These are phyloP conservation scores for Disparrhopalites patrizii DNA, from an alignment of 2,888 invertebrate species.

Conservation along the genomic window DNA sequence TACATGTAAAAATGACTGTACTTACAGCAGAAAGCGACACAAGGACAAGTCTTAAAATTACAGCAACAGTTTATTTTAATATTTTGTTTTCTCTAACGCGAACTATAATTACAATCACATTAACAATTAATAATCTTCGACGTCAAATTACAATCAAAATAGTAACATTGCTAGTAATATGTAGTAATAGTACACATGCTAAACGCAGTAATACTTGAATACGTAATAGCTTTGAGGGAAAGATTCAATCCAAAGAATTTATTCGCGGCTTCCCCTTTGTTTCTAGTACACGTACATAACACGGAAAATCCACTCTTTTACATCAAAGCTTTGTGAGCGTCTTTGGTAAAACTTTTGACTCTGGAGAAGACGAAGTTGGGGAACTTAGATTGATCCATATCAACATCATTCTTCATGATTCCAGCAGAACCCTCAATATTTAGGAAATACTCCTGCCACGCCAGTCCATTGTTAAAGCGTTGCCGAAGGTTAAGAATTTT, in stretches of 20 bases:
- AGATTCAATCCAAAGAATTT: too few relatives aligned
- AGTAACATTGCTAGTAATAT: too few relatives aligned
- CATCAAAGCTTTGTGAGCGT: background rate
- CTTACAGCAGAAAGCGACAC: too few relatives aligned
- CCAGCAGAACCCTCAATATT: background rate
- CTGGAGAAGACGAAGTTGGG: constrained; percentile 16
- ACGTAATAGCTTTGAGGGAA: too few relatives aligned
- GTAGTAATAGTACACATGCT: too few relatives aligned
- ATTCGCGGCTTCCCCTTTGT: background rate
- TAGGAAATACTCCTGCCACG: constrained; percentile 12
- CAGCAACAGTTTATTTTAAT: background rate
- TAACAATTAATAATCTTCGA: background rate
- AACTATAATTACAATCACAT: background rate
- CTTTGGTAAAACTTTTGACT: constrained; percentile 22
- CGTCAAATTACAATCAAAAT: too few relatives aligned
- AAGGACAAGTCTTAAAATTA: background rate
- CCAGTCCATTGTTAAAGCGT: constrained; percentile 3
- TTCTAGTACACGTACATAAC: background rate
- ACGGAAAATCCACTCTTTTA: background rate
- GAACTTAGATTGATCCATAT: constrained; percentile 15
- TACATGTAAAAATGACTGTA: too few relatives aligned
- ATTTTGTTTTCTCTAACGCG: background rate
- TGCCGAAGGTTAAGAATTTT: background rate
- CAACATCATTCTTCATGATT: constrained; percentile 15
- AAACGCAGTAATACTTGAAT: too few relatives aligned